These are phyloP conservation scores for Melanotaenia boesemani DNA, from an alignment of 2,797 vertebrate genomes.

Conservation along the genomic window DNA sequence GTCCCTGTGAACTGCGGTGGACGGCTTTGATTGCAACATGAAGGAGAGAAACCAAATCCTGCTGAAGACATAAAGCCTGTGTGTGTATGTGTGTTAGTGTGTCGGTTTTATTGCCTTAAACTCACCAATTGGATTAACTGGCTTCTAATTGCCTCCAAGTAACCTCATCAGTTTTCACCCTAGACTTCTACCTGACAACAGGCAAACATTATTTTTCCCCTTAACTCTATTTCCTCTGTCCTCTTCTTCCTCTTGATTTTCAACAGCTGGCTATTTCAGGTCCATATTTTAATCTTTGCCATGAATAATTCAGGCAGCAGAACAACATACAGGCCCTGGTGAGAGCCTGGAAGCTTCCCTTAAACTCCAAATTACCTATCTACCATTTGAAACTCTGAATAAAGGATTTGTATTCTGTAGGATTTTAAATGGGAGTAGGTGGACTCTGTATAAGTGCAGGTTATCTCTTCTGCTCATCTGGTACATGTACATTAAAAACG, in stretches of 20 bases:
- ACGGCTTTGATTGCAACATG: constrained; percentile 65
- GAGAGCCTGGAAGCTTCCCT: constrained; percentile 40
- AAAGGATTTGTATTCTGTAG: constrained; percentile 47
- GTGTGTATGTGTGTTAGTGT: not conserved
- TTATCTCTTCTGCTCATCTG: constrained; percentile 4
- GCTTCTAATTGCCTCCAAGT: constrained; percentile 57
- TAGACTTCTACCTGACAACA: constrained; percentile 27
- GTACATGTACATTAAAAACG: constrained; percentile 33
- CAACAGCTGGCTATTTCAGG: constrained; percentile 54
- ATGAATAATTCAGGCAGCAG: constrained; percentile 75
- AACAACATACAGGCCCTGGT: constrained; percentile 61
- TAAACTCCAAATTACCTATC: constrained; percentile 34
- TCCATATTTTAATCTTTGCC: constrained; percentile 53
- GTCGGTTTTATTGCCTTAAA: constrained; percentile 5
- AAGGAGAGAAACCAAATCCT: constrained; percentile 49
- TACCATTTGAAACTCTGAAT: constrained; percentile 46
- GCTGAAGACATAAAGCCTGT: constrained; percentile 7
- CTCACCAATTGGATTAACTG: constrained; percentile 52
- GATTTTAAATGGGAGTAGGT: constrained; percentile 11
- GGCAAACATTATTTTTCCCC: not conserved
- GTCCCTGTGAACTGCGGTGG: constrained; percentile 33
- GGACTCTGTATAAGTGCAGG: not conserved
- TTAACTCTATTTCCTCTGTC: not conserved
- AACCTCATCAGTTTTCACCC: constrained; percentile 49
- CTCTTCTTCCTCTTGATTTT: constrained; percentile 29